Evolutionary conservation across 2,113 vertebrate species (phyloP), one percentile per base, ranked within the genome.

Genomic region (Psammodynastes pulverulentus): DNA sequence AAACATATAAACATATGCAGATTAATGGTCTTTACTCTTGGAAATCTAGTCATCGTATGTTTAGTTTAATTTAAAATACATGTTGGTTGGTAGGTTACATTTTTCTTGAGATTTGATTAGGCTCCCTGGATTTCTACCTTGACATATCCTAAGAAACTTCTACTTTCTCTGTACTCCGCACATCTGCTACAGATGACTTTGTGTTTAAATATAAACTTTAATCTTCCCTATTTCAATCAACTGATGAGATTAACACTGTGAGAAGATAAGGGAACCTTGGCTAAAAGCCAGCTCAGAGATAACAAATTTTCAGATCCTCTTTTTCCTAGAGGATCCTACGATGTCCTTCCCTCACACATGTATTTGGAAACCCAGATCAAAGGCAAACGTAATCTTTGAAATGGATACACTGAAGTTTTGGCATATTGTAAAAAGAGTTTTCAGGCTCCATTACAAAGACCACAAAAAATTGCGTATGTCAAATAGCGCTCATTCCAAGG

Each of bases 181-280:
- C 48, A 17, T 87, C 48, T 49, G 48, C 72, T 79, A 54, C 10
- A n/a, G 19, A 90, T 29, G 72, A 72, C 86, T 84, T 43, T 3
- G 34, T 19, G 72, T 86, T 89, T 86, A 92, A 89, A 92, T 92
- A 92, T 89, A 92, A 89, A 58, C 79, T 62, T 89, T 92, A 92
- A 92, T 92, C 91, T 92, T 10, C 49, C 72, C 53, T 89, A 84
- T 89, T 89, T 79, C 45, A 34, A 92, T 89, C 45, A 15, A 79
- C 29, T 62, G 88, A 89, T 89, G 52, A 85, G 91, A 92, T 89
- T 92, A 89, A 48, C 4, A 2, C 7, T 13, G 52, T 15, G 51
- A 56, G 87, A 85, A 84, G 52, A 56, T 4, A 29, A 29, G 53
- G 86, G 45, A 46, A n/a, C 29, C 52, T 29, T 89, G 91, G 91